Evolutionary conservation across 2,797 vertebrate genomes (phyloP).

Genomic region (Rachycentron canadum): DNA sequence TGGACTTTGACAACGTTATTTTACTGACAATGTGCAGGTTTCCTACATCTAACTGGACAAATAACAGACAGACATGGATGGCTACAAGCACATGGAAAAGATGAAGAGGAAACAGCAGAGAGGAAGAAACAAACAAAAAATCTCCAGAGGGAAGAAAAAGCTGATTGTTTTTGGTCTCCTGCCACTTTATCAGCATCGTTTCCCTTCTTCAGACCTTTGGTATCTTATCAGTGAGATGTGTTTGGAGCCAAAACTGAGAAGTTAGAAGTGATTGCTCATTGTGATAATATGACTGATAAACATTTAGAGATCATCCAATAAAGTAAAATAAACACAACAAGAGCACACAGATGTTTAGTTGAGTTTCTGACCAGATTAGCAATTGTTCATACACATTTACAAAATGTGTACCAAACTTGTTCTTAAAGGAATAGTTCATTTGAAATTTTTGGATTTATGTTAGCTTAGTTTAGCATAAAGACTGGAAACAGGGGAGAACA

Average conservation of each 20-base stretch:
- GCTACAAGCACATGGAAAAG: constrained; percentile 53
- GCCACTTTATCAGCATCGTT: constrained; percentile 70
- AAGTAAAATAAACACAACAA: not conserved
- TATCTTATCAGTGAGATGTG: constrained; percentile 5
- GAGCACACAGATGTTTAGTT: constrained; percentile 1
- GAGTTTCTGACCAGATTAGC: not conserved
- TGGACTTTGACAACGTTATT: not conserved
- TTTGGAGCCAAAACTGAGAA: not conserved
- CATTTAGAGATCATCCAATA: not conserved
- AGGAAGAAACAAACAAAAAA: constrained; percentile 20
- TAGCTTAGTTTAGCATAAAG: not conserved
- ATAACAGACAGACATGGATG: constrained; percentile 75
- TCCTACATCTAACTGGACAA: constrained; percentile 34
- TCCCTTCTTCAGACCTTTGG: constrained; percentile 6
- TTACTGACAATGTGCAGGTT: constrained; percentile 22
- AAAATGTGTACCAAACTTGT: not conserved
- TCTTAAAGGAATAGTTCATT: not conserved
- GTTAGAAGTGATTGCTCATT: not conserved
- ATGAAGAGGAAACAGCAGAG: constrained; percentile 42
- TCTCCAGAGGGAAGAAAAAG: constrained; percentile 6
- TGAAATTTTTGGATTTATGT: not conserved
- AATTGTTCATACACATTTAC: not conserved
- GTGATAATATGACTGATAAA: not conserved
- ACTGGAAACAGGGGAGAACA: not conserved
- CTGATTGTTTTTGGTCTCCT: constrained; percentile 45